A percentile compares a stretch with the other conserved stretches of the same genome.
phyloP scores from a whole-genome alignment of 2,113 vertebrate species.

The Barnardius zonarius region DNA sequence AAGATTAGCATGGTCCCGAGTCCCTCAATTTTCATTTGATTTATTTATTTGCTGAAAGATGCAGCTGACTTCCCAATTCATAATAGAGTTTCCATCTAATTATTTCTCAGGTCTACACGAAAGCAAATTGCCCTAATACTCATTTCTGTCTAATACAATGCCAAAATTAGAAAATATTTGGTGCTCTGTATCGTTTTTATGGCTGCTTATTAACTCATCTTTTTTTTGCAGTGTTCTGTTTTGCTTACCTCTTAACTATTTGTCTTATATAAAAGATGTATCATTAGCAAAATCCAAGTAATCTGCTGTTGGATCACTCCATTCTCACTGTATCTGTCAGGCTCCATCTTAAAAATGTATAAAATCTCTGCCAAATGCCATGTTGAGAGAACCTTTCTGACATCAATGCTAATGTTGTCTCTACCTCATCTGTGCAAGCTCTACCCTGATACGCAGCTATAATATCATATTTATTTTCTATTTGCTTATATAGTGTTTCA shows the following conservation, averaged over 20 bases:
- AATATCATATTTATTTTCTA: neutral
- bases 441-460: neutral
- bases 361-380: neutral
- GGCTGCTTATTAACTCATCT: neutral
- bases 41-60: neutral
- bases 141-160: neutral
- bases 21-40: neutral
- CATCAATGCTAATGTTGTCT: neutral
- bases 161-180: neutral
- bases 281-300: neutral
- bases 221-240: neutral
- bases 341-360: neutral
- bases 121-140: neutral
- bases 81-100: neutral
- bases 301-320: neutral
- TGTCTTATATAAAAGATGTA: neutral
- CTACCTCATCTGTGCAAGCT: neutral
- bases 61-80: neutral
- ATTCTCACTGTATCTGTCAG: neutral
- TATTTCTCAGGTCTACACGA: neutral
- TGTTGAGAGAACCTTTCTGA: neutral
- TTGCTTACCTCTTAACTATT: neutral
- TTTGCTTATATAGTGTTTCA: neutral
- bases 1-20: neutral
- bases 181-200: neutral